Conservation (phyloP, 1,140 invertebrate species). For the Whitmania pigra region DNA sequence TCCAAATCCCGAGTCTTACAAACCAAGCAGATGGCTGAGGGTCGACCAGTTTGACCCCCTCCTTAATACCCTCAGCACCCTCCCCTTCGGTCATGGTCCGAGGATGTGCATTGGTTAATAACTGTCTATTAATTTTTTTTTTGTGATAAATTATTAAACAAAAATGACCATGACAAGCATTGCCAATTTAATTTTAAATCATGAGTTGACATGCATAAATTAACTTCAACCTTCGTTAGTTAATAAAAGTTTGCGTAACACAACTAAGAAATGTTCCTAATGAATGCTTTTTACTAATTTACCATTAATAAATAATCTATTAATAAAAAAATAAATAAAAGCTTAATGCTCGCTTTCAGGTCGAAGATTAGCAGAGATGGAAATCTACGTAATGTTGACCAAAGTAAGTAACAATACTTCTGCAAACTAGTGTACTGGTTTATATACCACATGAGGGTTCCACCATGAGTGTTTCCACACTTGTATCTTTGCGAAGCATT, state of each 20-base stretch:
- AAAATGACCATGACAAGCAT: neutral
- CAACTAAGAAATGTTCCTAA: no score
- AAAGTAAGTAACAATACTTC: constrained; percentile 33
- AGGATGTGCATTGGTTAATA: constrained; percentile 48
- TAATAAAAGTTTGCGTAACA: no score
- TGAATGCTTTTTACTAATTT: no score
- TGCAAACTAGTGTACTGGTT: no score
- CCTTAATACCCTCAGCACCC: constrained; percentile 70
- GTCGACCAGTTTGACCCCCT: constrained; percentile 54
- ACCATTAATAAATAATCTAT: no score
- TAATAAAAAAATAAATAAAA: no score
- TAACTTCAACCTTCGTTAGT: no score
- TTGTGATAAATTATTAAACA: no score
- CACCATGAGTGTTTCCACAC: neutral
- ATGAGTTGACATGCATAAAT: neutral
- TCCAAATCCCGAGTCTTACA: constrained; percentile 56
- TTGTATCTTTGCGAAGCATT: neutral
- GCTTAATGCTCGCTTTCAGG: constrained; percentile 31
- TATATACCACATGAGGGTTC: no score
- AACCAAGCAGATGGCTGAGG: constrained; percentile 52
- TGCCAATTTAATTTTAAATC: neutral
- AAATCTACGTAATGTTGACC: constrained; percentile 42
- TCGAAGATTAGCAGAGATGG: constrained; percentile 42
- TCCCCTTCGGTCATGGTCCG: constrained; percentile 71
- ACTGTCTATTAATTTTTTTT: neutral